Evolutionary conservation across 2,888 invertebrate genomes (phyloP).

Genomic region (Pyrochroa serraticornis): DNA sequence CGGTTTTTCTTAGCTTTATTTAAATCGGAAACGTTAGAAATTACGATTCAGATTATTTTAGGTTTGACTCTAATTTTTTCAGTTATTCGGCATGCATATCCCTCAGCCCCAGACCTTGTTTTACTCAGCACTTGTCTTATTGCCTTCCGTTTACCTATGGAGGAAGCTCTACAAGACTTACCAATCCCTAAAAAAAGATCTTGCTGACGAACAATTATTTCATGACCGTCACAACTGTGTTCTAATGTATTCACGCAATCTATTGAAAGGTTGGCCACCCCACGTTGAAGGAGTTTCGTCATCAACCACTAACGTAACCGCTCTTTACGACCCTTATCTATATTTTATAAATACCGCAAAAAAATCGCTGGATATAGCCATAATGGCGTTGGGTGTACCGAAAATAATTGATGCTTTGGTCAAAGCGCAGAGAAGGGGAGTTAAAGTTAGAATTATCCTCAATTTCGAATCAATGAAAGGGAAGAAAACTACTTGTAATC

Average conservation of each 20-base stretch:
- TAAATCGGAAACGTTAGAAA: too few relatives aligned
- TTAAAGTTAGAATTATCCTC: constrained; percentile 45
- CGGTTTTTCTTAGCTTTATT: too few relatives aligned
- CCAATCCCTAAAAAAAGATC: constrained; percentile 32
- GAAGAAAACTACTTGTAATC: constrained; percentile 25
- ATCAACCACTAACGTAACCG: constrained; percentile 30
- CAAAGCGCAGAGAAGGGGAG: constrained; percentile 41
- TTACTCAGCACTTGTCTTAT: not conserved
- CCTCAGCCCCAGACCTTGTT: too few relatives aligned
- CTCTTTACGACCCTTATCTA: constrained; percentile 43
- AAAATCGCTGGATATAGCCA: constrained; percentile 44
- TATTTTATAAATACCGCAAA: constrained; percentile 48
- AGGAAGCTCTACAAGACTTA: constrained; percentile 37
- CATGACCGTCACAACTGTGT: constrained; percentile 48
- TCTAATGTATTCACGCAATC: constrained; percentile 42
- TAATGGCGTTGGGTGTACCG: constrained; percentile 44
- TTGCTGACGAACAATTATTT: constrained; percentile 38
- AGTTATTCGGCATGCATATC: too few relatives aligned
- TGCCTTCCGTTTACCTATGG: constrained; percentile 36
- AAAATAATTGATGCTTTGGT: constrained; percentile 39
- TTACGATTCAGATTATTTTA: too few relatives aligned
- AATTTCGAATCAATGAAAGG: constrained; percentile 42
- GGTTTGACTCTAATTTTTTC: too few relatives aligned
- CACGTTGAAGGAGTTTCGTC: constrained; percentile 8
- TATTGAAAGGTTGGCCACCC: constrained; percentile 45